These are phyloP conservation scores for Mnemiopsis leidyi DNA, from an alignment of 37 sponge, comb jelly and placozoan genomes.

Conservation along the genomic window DNA sequence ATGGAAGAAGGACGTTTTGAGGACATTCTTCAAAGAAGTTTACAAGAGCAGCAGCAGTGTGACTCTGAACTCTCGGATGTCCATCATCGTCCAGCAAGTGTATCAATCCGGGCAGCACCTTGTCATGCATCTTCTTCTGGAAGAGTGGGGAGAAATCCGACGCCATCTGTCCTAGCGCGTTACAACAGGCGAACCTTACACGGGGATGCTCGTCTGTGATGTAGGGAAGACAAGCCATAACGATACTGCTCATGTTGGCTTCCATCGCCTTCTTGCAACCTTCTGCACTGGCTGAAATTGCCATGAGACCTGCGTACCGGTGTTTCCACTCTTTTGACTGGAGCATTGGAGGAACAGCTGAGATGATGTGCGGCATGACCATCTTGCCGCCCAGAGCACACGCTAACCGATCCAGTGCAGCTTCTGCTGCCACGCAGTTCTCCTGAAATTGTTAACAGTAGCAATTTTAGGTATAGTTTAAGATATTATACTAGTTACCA, in stretches of 20 bases:
- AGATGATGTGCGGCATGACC: slow-evolving; percentile 85
- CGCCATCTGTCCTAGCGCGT: slow-evolving; percentile 94
- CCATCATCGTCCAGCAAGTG: slow-evolving; percentile 79
- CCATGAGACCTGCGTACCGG: slow-evolving; percentile 91
- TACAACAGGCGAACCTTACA: slow-evolving; percentile 93
- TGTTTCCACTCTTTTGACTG: slow-evolving; percentile 77
- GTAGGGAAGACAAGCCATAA: slow-evolving; percentile 78
- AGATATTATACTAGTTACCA: no score
- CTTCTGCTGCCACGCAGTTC: slow-evolving; percentile 79
- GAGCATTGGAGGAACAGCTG: slow-evolving; percentile 83
- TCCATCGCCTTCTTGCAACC: slow-evolving; percentile 94
- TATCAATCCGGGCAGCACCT: slow-evolving; percentile 89
- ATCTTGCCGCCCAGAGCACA: slow-evolving; percentile 90
- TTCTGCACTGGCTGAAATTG: slow-evolving; percentile 90
- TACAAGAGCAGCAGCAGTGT: slow-evolving; percentile 91
- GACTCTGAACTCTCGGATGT: slow-evolving; percentile 89
- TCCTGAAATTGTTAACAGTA: no score
- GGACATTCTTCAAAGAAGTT: slow-evolving; percentile 94
- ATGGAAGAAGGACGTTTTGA: slow-evolving; percentile 76
- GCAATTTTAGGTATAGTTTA: no score
- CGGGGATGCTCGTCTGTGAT: slow-evolving; percentile 86
- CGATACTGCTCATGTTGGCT: slow-evolving; percentile 77
- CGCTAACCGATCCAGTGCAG: slow-evolving; percentile 88
- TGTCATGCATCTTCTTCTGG: slow-evolving; percentile 84
- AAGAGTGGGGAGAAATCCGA: slow-evolving; percentile 86